A percentile compares a stretch with the other conserved stretches of the same genome.
phyloP scores from a whole-genome alignment of 2,797 vertebrate genomes.

The Pristis pectinata region DNA sequence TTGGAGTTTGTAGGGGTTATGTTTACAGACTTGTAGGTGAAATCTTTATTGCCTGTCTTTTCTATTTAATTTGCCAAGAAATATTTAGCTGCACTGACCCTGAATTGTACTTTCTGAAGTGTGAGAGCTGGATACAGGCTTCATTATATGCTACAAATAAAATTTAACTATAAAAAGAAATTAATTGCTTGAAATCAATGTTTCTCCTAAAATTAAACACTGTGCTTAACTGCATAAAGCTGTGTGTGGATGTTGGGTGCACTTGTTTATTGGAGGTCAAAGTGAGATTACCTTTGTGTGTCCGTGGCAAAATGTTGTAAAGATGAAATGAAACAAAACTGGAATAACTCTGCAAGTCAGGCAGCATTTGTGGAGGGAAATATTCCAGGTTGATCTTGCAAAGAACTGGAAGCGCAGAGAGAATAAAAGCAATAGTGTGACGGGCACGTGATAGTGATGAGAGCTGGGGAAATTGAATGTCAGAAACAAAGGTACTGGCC shows the following conservation, averaged over 20 bases:
- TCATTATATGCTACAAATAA: background rate
- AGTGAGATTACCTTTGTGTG: background rate
- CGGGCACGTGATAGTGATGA: no score
- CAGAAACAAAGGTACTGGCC: no score
- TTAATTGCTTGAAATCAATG: background rate
- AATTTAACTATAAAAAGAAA: background rate
- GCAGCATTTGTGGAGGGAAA: no score
- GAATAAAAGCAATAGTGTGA: no score
- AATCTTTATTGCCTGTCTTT: background rate
- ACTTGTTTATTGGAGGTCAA: background rate
- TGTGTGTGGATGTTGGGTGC: background rate
- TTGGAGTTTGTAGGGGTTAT: background rate
- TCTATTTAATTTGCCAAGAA: background rate
- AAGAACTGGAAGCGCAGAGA: no score
- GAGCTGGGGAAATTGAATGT: no score
- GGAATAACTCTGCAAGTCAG: no score
- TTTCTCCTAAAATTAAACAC: background rate
- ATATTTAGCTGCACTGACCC: background rate
- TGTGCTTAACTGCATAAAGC: background rate
- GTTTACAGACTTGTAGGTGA: background rate
- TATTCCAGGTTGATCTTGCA: no score
- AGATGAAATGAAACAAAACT: no score
- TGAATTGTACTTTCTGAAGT: background rate
- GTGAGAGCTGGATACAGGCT: background rate
- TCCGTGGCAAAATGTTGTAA: background rate